Evolutionary conservation across 1,140 invertebrate genomes (phyloP).

Genomic region (Ceratina calcarata): DNA sequence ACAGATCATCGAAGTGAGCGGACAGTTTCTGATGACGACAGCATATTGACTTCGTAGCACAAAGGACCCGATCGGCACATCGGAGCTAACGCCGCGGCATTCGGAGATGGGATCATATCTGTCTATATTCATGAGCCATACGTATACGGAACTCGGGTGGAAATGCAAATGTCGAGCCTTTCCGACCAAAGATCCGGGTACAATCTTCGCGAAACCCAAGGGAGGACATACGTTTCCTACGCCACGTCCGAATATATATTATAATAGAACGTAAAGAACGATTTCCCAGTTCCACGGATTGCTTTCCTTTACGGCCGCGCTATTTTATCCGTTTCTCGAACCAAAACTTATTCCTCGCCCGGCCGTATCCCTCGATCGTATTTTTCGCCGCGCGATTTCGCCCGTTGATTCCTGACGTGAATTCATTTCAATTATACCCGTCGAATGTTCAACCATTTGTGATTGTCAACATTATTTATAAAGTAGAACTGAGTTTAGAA

Average conservation of each 20-base stretch:
- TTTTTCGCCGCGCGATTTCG: too few relatives aligned
- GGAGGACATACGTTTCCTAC: conserved; percentile 66
- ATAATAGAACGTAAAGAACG: conserved; percentile 65
- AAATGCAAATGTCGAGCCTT: conserved; percentile 66
- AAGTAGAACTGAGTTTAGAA: too few relatives aligned
- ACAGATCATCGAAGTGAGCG: conserved; percentile 33
- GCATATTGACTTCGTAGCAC: conserved; percentile 59
- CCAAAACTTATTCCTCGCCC: conserved; percentile 18
- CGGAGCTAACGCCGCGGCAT: conserved; percentile 55
- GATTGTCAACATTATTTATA: too few relatives aligned
- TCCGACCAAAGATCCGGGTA: conserved; percentile 60
- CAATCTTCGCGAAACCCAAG: conserved; percentile 63
- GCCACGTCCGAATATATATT: conserved; percentile 64
- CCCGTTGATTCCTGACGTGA: not conserved
- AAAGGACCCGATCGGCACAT: conserved; percentile 57
- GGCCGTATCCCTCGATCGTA: not conserved
- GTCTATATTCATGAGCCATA: conserved; percentile 69
- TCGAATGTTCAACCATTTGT: too few relatives aligned
- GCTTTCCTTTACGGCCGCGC: conserved; percentile 48
- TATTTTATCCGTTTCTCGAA: conserved; percentile 40
- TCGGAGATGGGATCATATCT: conserved; percentile 66
- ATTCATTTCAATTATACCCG: conserved; percentile 12
- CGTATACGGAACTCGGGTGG: conserved; percentile 51
- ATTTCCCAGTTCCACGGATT: conserved; percentile 56
- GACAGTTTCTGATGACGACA: conserved; percentile 48